A percentile compares a stretch with the other conserved stretches of the same genome.
phyloP scores from a whole-genome alignment of 2,888 invertebrate species.

The Epirrhoe alternata region DNA sequence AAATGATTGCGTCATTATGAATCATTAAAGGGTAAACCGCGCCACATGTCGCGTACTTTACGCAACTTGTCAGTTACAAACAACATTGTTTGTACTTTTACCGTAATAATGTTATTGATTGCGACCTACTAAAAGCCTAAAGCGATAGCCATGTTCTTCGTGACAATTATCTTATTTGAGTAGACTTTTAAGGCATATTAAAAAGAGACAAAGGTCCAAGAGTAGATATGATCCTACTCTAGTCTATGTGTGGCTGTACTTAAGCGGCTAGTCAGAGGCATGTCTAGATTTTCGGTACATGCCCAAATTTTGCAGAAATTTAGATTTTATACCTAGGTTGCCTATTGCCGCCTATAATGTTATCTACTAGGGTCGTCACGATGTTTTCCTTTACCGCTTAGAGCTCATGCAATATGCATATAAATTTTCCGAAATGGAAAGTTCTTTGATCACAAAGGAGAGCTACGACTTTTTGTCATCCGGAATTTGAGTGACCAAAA shows the following conservation, averaged over 20 bases:
- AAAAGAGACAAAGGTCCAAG: no score
- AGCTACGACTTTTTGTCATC: no score
- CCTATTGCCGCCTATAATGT: no score
- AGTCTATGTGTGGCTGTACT: no score
- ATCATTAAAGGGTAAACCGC: slow-evolving; percentile 66
- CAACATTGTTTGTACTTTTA: slow-evolving; percentile 28
- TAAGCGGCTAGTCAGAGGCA: no score
- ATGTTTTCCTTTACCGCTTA: no score
- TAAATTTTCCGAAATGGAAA: no score
- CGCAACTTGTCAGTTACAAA: slow-evolving; percentile 39
- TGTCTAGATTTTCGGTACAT: no score
- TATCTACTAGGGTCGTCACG: no score
- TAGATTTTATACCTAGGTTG: neutral
- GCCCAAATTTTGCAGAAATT: neutral
- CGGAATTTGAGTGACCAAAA: neutral
- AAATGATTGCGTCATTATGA: slow-evolving; percentile 69
- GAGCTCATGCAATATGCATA: no score
- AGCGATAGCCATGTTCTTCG: neutral
- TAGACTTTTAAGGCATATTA: neutral
- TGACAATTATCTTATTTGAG: neutral
- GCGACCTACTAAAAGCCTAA: slow-evolving; percentile 19
- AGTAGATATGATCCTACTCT: no score
- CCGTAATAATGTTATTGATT: slow-evolving; percentile 35
- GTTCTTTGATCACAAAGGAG: no score
- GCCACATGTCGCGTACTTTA: slow-evolving; percentile 53